Evolutionary conservation across 2,888 invertebrate genomes (phyloP), one percentile per base, ranked within the genome.

Genomic region (Idaea aversata): DNA sequence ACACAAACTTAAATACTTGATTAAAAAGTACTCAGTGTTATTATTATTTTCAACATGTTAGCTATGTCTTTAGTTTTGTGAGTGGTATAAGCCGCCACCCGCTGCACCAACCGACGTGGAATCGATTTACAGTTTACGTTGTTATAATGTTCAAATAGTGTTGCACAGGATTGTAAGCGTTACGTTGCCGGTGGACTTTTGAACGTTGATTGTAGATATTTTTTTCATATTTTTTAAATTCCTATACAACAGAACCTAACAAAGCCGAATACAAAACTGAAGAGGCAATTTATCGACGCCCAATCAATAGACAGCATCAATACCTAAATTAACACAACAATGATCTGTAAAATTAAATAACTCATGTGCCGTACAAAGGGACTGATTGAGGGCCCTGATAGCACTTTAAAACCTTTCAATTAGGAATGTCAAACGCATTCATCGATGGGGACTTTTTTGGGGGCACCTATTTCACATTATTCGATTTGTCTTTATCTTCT

Each of bases 351-450:
- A 81, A 82, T 83, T 78, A 81, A 80, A 81, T 79, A 77, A 76
- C 73, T 83, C 77, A 81, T 70, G 70, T 68, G 68, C 71, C 62
- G 64, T 67, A 81, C 80, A 84, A 85, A 80, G 74, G 79, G 74
- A 68, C 64, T 77, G 80, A 80, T 79, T 75, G 82, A 78, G 78
- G 74, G 76, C 67, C 70, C 70, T 72, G 76, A 80, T 76, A 77
- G 72, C 77, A 73, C 85, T 87, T 76, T 70, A 82, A 84, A 80
- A 81, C 78, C 85, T 82, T 87, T 87, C 88, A 86, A 88, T 88
- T 88, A 86, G 66, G 75, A 80, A 83, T 88, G 88, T 88, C 88
- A 86, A 65, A 71, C 71, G 76, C 88, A 87, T 83, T 47, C 47
- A 47, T 38, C 38, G 61, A 10, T 13, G 47, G 47, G 47, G 13